Conservation (phyloP, 2,888 invertebrate species). For the Dasypogon diadema region DNA sequence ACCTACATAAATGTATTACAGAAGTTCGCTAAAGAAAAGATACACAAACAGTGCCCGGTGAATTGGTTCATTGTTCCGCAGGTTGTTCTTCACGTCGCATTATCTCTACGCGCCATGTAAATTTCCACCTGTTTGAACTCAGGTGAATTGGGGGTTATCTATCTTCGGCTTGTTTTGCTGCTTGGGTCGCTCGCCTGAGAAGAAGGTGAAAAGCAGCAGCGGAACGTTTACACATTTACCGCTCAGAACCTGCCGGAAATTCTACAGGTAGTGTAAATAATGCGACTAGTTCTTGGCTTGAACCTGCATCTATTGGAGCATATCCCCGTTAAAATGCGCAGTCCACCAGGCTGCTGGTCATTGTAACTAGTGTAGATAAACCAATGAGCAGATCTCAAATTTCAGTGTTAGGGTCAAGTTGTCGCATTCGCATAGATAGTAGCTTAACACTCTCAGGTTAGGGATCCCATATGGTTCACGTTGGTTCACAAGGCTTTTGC, state of each 20-base stretch:
- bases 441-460: too few species aligned
- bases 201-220: neutral
- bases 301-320: neutral
- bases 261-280: neutral
- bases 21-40: neutral
- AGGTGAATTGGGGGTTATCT: neutral
- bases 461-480: too few species aligned
- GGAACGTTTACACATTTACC: neutral
- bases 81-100: neutral
- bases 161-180: neutral
- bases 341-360: too few species aligned
- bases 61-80: slow-evolving; percentile 15
- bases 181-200: too few species aligned
- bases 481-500: too few species aligned
- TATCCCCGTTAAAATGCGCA: neutral
- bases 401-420: neutral
- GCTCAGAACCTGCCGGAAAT: neutral
- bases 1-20: neutral
- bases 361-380: neutral
- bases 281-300: neutral
- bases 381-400: neutral
- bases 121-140: slow-evolving; percentile 31
- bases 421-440: neutral
- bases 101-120: slow-evolving; percentile 29
- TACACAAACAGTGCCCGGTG: slow-evolving; percentile 5